phyloP scores from a whole-genome alignment of 2,797 vertebrate genomes.

The Clamator glandarius region DNA sequence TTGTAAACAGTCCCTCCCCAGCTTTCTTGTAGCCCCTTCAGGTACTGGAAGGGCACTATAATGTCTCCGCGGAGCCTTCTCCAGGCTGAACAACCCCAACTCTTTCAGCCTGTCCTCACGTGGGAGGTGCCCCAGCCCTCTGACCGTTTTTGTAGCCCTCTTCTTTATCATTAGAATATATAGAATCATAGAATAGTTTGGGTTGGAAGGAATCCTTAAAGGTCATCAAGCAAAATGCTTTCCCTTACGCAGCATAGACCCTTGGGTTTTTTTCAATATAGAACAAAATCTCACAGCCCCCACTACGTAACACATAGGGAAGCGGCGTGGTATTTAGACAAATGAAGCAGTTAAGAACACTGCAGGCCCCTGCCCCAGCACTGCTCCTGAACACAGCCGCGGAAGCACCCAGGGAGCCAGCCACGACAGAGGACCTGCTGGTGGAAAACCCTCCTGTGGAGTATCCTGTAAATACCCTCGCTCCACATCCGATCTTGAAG shows the following conservation, averaged over 20 bases:
- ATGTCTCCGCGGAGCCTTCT: too few relatives aligned
- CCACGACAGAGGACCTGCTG: background rate
- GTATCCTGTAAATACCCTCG: constrained; percentile 18
- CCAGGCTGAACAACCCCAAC: too few relatives aligned
- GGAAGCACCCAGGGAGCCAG: background rate
- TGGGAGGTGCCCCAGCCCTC: too few relatives aligned
- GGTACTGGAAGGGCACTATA: too few relatives aligned
- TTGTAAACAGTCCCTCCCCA: too few relatives aligned
- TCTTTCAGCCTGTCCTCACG: too few relatives aligned
- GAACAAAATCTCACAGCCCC: constrained; percentile 1
- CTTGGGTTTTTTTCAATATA: background rate
- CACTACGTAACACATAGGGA: background rate
- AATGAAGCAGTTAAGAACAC: background rate
- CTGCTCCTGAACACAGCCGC: background rate
- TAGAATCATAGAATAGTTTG: background rate
- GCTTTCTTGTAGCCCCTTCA: too few relatives aligned
- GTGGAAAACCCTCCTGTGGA: constrained; percentile 13
- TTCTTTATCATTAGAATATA: background rate
- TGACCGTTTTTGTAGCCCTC: too few relatives aligned
- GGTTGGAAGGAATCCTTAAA: too few relatives aligned
- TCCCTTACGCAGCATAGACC: background rate
- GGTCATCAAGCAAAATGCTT: background rate
- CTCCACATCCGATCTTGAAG: background rate
- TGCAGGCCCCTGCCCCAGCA: background rate
- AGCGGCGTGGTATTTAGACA: background rate